phyloP scores from a whole-genome alignment of 2,113 vertebrate species.

The Micronycteris hirsuta region DNA sequence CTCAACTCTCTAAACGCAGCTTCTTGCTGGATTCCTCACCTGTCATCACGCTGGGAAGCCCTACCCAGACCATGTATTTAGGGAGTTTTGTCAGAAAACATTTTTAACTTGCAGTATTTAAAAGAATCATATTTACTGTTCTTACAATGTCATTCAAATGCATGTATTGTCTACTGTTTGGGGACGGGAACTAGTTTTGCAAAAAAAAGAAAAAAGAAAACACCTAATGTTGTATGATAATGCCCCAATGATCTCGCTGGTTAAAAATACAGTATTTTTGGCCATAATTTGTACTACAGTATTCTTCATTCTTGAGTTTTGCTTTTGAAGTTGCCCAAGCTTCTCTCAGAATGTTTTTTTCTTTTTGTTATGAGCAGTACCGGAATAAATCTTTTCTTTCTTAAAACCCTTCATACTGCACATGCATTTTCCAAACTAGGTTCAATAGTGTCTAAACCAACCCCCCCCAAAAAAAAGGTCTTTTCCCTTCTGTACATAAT shows the following conservation, averaged over 20 bases:
- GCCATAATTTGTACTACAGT: conserved; percentile 75
- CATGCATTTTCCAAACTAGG: conserved; percentile 18
- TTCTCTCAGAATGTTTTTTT: conserved; percentile 54
- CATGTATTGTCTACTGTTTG: conserved; percentile 80
- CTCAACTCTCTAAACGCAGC: conserved; percentile 55
- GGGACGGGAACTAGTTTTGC: conserved; percentile 74
- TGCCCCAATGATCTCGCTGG: conserved; percentile 78
- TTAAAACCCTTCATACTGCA: conserved; percentile 41
- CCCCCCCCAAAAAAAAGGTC: neutral
- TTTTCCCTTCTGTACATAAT: neutral
- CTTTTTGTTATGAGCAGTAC: conserved; percentile 20
- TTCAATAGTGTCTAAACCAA: neutral
- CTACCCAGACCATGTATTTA: conserved; percentile 69
- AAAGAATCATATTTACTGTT: conserved; percentile 81
- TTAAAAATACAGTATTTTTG: conserved; percentile 84
- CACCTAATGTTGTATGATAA: conserved; percentile 75
- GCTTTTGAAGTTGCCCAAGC: conserved; percentile 60
- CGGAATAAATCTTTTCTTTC: conserved; percentile 36
- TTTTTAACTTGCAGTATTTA: conserved; percentile 83
- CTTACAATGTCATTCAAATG: conserved; percentile 82
- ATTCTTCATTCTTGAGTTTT: conserved; percentile 79
- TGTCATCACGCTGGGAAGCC: conserved; percentile 67
- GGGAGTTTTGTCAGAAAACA: conserved; percentile 70
- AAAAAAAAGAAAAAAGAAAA: conserved; percentile 69
- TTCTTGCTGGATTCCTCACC: conserved; percentile 60